A percentile compares a stretch with the other conserved stretches of the same genome.
Evolutionary conservation across 2,113 vertebrate species (phyloP).

Genomic region (Oryzias melastigma): DNA sequence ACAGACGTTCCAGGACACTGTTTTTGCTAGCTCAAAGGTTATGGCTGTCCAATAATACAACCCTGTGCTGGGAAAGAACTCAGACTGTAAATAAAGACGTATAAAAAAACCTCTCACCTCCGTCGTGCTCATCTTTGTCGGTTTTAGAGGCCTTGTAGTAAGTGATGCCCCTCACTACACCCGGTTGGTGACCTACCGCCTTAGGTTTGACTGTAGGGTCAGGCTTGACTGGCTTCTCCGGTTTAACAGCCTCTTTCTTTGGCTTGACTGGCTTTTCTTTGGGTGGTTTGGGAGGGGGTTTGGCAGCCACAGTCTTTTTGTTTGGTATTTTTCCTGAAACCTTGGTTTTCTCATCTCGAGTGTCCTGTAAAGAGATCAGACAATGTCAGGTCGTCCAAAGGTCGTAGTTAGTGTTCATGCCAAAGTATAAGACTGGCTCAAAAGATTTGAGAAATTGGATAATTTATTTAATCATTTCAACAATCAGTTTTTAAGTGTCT

Average conservation of each 20-base stretch:
- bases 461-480: too few relatives aligned
- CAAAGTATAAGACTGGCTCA: neutral
- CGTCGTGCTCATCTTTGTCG: constrained; percentile 64
- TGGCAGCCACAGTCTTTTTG: constrained; percentile 77
- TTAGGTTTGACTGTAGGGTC: constrained; percentile 83
- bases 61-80: neutral
- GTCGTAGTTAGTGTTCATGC: neutral
- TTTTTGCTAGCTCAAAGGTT: constrained; percentile 30
- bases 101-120: constrained; percentile 54
- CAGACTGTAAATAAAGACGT: neutral
- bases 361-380: constrained; percentile 76
- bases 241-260: constrained; percentile 83
- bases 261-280: constrained; percentile 88
- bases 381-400: neutral
- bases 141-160: constrained; percentile 89
- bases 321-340: constrained; percentile 70
- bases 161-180: constrained; percentile 87
- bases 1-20: constrained; percentile 29
- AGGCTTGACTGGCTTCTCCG: constrained; percentile 36
- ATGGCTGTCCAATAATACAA: constrained; percentile 9
- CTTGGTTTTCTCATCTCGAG: constrained; percentile 76
- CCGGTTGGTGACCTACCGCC: constrained; percentile 79
- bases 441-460: neutral
- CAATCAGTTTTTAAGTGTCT: too few relatives aligned
- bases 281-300: constrained; percentile 58